Base-by-base conservation (phyloP, 2,888 invertebrate species). In the Monoplex corrugatus region DNA sequence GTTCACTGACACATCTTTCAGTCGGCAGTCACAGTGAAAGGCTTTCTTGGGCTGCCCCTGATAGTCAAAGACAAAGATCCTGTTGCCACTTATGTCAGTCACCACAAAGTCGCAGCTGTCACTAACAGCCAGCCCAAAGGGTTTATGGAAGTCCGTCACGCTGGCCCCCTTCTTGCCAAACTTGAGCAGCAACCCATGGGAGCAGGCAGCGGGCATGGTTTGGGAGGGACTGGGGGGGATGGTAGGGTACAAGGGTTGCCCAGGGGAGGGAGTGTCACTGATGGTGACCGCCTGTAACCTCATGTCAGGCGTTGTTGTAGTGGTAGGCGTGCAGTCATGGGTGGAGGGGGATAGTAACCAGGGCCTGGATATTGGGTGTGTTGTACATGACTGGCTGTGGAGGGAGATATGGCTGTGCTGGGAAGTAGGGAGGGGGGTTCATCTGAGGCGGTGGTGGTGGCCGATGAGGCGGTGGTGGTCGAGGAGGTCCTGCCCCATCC, bases 121-220 rank as follows among this genome's bases (percentile, higher is more conserved):
- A 19, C 93, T 93, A 16, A 94, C 92, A 16, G 94, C 93, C 19
- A 95, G 86, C 8, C 94, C 94, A 63, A 93, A 92, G 2, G 95
- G 95, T 88, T 94, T 94, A 50, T 92, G 91, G 83, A 95, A 94
- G 87, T 94, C 93, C 28, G 91, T 91, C 0, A 94, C 89, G 23
- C 90, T 91, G 10, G 92, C 89, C 16, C 95, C 95, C 90, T 92
- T 93, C 83, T 94, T 92, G 28, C 95, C 95, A 90, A 94, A 94
- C 86, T 89, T 90, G 0, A 93, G 87, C 40, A 94, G 23, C 40
- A 94, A 63, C 23, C 93, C 92, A 72, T 93, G 88, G 32, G 90
- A 90, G 84, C 94, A 94, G 43, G 93, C 90, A 2, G 86, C 32
- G 50, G 32, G 50, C 28, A 38, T 23, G 40, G n/a, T 50, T 8